These are phyloP conservation scores for Lanius ludovicianus DNA, from an alignment of 2,113 vertebrate species.

Conservation along the genomic window DNA sequence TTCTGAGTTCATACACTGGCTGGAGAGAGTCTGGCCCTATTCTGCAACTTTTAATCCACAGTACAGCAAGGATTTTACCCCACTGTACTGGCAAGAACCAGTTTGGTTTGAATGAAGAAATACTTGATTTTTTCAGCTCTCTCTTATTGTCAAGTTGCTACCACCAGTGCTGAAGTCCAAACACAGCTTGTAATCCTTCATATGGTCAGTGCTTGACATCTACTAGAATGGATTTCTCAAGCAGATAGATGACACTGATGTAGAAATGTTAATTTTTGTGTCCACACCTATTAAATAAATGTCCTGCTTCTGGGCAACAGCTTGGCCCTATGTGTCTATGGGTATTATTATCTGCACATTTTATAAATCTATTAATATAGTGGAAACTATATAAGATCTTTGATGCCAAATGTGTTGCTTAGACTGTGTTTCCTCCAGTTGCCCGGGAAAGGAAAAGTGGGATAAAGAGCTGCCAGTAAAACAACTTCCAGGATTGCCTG, in stretches of 20 bases:
- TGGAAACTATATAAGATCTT: not conserved
- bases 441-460: not conserved
- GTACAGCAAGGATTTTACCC: not conserved
- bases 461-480: slow-evolving; percentile 30
- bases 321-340: not conserved
- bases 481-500: slow-evolving; percentile 18
- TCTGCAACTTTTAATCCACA: not conserved
- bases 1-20: not conserved
- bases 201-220: not conserved
- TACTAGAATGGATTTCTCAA: not conserved
- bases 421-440: not conserved
- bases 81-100: not conserved
- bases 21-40: not conserved
- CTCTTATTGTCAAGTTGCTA: not conserved
- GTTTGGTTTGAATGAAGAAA: not conserved
- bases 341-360: not conserved
- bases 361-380: not conserved
- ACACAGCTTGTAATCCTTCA: not conserved
- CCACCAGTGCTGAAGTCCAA: not conserved
- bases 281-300: not conserved
- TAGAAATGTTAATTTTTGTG: not conserved
- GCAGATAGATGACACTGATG: not conserved
- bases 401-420: not conserved
- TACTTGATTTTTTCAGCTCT: not conserved
- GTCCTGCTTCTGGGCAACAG: not conserved